Percentiles rank a stretch among this genome's conserved stretches.
These are phyloP conservation scores for Morbakka virulenta DNA, from an alignment of 30 jellyfish, hydroid and myxozoan genomes.

Conservation along the genomic window DNA sequence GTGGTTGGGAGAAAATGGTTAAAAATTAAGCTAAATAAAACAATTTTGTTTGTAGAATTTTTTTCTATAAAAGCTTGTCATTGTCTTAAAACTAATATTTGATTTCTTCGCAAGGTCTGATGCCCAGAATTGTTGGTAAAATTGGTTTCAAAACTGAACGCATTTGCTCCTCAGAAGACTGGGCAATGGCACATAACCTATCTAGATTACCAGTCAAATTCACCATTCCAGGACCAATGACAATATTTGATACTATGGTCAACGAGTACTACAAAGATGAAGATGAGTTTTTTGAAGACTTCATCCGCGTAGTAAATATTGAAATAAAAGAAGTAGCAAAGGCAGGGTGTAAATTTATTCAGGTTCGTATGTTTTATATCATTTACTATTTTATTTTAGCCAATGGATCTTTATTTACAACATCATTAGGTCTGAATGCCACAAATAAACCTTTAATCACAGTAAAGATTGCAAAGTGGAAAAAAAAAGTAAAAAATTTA, in stretches of 20 bases:
- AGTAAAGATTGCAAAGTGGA: background rate
- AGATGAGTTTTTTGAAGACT: constrained; percentile 21
- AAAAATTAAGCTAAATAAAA: too few relatives aligned
- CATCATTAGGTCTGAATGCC: background rate
- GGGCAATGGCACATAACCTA: constrained; percentile 62
- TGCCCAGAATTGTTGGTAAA: constrained; percentile 52
- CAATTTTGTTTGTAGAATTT: too few relatives aligned
- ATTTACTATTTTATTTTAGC: too few relatives aligned
- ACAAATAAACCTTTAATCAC: background rate
- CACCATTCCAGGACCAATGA: constrained; percentile 87
- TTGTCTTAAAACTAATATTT: too few relatives aligned
- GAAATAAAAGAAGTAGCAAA: constrained; percentile 52
- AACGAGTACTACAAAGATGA: constrained; percentile 66
- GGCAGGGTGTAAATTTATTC: constrained; percentile 80
- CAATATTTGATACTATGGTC: constrained; percentile 58
- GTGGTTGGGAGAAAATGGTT: too few relatives aligned
- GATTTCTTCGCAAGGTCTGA: constrained; percentile 20
- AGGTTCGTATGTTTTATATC: too few relatives aligned
- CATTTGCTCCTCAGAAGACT: constrained; percentile 49
- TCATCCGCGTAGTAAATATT: constrained; percentile 36
- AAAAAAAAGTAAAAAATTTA: too few relatives aligned
- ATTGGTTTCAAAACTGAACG: constrained; percentile 33
- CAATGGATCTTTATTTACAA: too few relatives aligned
- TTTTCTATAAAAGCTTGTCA: too few relatives aligned
- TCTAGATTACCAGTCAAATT: constrained; percentile 47